Conservation (phyloP, 2,888 invertebrate species). For the Marasmarcha lunaedactyla region DNA sequence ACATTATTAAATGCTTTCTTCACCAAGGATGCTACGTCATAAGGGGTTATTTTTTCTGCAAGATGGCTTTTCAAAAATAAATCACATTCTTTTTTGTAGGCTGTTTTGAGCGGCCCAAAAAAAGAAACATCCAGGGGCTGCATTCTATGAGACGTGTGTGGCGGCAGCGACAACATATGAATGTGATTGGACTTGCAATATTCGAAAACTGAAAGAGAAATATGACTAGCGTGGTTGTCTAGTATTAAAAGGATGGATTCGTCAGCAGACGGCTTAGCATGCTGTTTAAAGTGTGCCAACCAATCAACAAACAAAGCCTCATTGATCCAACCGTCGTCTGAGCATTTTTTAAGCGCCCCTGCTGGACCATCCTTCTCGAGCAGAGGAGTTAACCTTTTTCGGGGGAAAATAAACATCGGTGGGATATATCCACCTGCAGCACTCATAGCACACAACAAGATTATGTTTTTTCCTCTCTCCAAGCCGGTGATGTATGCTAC, state of each 20-base stretch:
- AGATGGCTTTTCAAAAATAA: conserved; percentile 1
- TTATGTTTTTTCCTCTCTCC: conserved; percentile 36
- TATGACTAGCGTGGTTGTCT: conserved; percentile 24
- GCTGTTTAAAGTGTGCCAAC: conserved; percentile 22
- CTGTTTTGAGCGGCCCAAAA: not conserved
- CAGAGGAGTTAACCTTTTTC: conserved; percentile 32
- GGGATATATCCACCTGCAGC: conserved; percentile 35
- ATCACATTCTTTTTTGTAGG: conserved; percentile 1
- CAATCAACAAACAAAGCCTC: conserved; percentile 16
- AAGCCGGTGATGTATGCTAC: conserved; percentile 38
- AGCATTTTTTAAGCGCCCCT: conserved; percentile 10
- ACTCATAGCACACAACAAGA: conserved; percentile 37
- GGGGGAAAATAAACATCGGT: conserved; percentile 49
- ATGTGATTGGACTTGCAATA: conserved; percentile 17
- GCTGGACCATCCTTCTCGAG: conserved; percentile 34
- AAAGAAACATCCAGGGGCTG: conserved; percentile 14
- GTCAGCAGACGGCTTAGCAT: conserved; percentile 15
- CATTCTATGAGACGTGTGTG: conserved; percentile 18
- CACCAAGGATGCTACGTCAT: conserved; percentile 9
- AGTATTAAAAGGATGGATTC: conserved; percentile 20
- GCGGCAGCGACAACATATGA: conserved; percentile 18
- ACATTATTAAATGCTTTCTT: conserved; percentile 9
- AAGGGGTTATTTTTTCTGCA: conserved; percentile 5
- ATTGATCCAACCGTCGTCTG: conserved; percentile 5
- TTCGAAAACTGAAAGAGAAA: conserved; percentile 16